Conservation (phyloP, 1,140 invertebrate genomes). For the Bombus confusus region DNA sequence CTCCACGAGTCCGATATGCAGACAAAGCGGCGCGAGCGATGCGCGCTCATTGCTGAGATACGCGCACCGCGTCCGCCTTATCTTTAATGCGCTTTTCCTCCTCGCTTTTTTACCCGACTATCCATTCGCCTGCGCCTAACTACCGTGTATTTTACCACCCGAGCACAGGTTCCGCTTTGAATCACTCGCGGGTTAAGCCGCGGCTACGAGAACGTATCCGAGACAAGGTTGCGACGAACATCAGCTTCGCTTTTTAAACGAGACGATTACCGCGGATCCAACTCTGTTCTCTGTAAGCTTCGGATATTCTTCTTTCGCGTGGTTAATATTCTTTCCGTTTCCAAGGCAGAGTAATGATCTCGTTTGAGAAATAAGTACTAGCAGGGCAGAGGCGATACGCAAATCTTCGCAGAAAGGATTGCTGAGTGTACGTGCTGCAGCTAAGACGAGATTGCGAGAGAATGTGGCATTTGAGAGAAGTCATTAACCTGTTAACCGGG, state of each 20-base stretch:
- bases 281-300: too few species aligned
- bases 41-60: constrained; percentile 51
- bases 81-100: constrained; percentile 49
- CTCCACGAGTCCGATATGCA: neutral
- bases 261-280: neutral
- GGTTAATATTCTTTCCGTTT: neutral
- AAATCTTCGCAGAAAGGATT: too few species aligned
- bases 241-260: neutral
- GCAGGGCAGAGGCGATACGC: too few species aligned
- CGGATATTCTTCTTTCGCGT: neutral
- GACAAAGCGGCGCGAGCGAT: constrained; percentile 19
- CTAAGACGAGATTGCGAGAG: too few species aligned
- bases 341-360: neutral
- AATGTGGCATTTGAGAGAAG: too few species aligned
- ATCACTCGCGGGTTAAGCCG: constrained; percentile 12
- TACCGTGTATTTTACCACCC: neutral
- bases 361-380: neutral
- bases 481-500: too few species aligned
- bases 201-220: neutral
- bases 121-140: neutral
- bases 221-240: neutral
- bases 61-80: constrained; percentile 43
- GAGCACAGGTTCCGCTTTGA: neutral
- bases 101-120: neutral
- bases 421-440: too few species aligned